phyloP scores from a whole-genome alignment of 2,113 vertebrate genomes.

The Bettongia penicillata region DNA sequence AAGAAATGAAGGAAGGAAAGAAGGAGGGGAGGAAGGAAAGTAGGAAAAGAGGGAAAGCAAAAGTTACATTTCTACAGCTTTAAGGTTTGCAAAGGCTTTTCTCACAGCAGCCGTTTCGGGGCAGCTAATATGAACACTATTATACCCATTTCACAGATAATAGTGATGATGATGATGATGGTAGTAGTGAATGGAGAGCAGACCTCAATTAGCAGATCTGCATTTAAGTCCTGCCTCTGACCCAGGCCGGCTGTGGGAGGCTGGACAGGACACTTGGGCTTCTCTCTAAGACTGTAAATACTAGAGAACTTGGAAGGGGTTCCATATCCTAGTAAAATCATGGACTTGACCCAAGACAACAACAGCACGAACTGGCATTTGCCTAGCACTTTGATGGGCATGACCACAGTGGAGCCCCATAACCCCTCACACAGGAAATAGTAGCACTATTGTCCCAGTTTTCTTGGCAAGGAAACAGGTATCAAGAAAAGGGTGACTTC shows the following conservation, averaged over 20 bases:
- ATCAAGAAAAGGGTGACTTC: not conserved
- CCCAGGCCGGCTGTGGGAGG: not conserved
- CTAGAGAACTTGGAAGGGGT: not conserved
- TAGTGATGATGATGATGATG: not conserved
- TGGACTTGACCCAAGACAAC: not conserved
- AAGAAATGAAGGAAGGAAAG: not conserved
- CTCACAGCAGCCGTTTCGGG: not conserved
- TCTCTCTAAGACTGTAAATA: not conserved
- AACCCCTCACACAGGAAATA: not conserved
- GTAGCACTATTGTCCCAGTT: not conserved
- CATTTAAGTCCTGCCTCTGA: not conserved
- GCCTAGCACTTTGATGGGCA: not conserved
- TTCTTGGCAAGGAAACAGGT: not conserved
- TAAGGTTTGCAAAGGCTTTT: not conserved
- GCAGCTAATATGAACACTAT: not conserved
- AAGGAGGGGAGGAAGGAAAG: fast-evolving
- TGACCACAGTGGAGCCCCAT: not conserved
- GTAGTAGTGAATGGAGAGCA: not conserved
- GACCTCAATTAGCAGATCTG: not conserved
- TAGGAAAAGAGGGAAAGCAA: not conserved
- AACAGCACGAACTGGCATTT: not conserved
- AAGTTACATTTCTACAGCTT: not conserved
- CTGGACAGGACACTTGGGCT: not conserved
- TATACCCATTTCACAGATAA: not conserved
- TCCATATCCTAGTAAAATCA: not conserved